A percentile compares a stretch with the other conserved stretches of the same genome.
Evolutionary conservation across 2,888 invertebrate genomes (phyloP).

Genomic region (Mythimna albipuncta): DNA sequence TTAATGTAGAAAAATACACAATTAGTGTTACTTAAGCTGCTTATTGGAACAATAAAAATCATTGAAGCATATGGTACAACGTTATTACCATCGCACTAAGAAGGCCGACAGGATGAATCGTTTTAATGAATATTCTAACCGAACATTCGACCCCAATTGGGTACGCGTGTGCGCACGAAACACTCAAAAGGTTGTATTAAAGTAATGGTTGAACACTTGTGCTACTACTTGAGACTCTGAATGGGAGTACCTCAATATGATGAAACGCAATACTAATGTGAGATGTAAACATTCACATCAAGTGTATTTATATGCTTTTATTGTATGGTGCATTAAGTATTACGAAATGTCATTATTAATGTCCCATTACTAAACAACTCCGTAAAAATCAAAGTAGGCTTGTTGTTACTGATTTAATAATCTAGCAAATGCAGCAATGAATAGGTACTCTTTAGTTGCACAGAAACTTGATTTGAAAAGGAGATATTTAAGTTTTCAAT

Average conservation of each 20-base stretch:
- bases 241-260: slow-evolving; percentile 52
- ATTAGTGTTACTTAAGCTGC: background rate
- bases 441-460: background rate
- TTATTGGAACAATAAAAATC: slow-evolving; percentile 35
- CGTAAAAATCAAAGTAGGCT: background rate
- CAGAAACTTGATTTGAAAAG: background rate
- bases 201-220: slow-evolving; percentile 57
- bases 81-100: slow-evolving; percentile 56
- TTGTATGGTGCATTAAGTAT: slow-evolving; percentile 30
- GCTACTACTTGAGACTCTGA: slow-evolving; percentile 47
- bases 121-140: slow-evolving; percentile 65
- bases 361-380: background rate
- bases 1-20: background rate
- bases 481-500: background rate
- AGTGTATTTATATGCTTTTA: slow-evolving; percentile 24
- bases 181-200: slow-evolving; percentile 62
- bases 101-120: slow-evolving; percentile 67
- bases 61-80: slow-evolving; percentile 34
- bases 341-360: slow-evolving; percentile 20
- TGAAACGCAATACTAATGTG: slow-evolving; percentile 48
- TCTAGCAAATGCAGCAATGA: background rate
- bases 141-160: slow-evolving; percentile 67
- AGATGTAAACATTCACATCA: slow-evolving; percentile 33
- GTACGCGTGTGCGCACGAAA: slow-evolving; percentile 65
- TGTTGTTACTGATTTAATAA: background rate